Base-by-base conservation (phyloP, 2,888 invertebrate species). In the Dromius quadrimaculatus region DNA sequence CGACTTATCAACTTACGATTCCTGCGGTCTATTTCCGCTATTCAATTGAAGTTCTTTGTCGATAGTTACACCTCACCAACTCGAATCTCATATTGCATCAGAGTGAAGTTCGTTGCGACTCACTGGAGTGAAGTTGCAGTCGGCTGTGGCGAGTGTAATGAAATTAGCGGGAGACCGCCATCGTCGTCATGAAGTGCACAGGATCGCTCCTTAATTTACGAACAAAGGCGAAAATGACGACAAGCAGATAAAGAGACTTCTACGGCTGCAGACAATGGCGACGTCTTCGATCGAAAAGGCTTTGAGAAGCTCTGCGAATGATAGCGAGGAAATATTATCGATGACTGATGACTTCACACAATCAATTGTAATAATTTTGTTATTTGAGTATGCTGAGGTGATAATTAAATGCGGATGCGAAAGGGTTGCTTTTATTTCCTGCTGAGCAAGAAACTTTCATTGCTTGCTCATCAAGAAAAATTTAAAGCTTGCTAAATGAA, bases 201-300 rank as follows among this genome's bases (percentile, higher is more conserved):
- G 63, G 45, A 63, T 63, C 63, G 28, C 43, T 63, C 63, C 63
- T 63, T 63, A 63, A 63, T 63, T 63, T 63, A 63, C 63, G 63
- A 63, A 63, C 63, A 63, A 63, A 63, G 43, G 63, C 63, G 43
- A 41, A 41, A 63, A 63, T 63, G 63, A 41, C 63, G 45, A 63
- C 63, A 45, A 63, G 28, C 43, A 63, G 63, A 63, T 63, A 63
- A 63, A 63, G 63, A 63, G 43, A 63, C 43, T 23, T 17, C 63
- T 63, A 43, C 63, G 43, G 41, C 63, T 63, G 63, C 63, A 63
- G 43, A 63, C 63, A 63, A 63, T 63, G 43, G 63, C 59, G 5
- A 9, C n/a, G n/a, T n/a, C 32, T 59, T 59, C 59, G 45, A 63
- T 63, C 22, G 62, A 43, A 17, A 34, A 19, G 41, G 43, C 41